Percentiles rank a stretch among this genome's conserved stretches.
These are phyloP conservation scores for Anoura caudifer DNA, from an alignment of 2,113 vertebrate species.

Conservation along the genomic window DNA sequence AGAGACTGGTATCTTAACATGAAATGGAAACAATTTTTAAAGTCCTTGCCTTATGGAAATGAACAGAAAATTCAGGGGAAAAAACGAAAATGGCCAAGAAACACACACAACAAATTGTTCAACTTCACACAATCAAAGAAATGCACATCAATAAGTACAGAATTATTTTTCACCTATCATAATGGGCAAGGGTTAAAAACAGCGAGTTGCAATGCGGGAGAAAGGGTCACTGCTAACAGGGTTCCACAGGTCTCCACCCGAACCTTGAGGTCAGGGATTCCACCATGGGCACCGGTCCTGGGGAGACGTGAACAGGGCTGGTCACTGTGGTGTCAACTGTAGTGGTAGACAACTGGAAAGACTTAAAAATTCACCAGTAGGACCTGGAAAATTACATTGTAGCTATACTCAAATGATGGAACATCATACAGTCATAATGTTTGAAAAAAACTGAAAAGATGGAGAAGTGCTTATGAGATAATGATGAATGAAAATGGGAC, in stretches of 20 bases:
- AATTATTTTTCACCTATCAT: not conserved
- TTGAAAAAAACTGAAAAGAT: not conserved
- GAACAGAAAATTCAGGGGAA: not conserved
- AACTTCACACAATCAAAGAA: not conserved
- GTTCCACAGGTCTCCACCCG: not conserved
- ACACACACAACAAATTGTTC: not conserved
- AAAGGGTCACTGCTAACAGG: not conserved
- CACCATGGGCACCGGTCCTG: not conserved
- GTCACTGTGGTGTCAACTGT: not conserved
- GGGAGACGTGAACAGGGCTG: not conserved
- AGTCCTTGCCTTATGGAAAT: not conserved
- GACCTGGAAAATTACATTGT: not conserved
- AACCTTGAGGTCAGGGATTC: not conserved
- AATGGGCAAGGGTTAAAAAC: not conserved
- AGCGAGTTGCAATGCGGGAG: not conserved
- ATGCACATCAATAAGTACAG: not conserved
- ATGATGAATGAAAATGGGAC: conserved; percentile 25
- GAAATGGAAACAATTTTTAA: not conserved
- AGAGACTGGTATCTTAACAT: not conserved
- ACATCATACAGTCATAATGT: not conserved
- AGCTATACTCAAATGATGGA: not conserved
- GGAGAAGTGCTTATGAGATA: not conserved
- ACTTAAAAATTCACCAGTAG: not conserved
- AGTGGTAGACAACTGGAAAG: not conserved
- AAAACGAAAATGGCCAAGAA: not conserved